A percentile compares a stretch with the other conserved stretches of the same genome.
phyloP scores from a whole-genome alignment of 2,113 vertebrate genomes.

The Hylia prasina region DNA sequence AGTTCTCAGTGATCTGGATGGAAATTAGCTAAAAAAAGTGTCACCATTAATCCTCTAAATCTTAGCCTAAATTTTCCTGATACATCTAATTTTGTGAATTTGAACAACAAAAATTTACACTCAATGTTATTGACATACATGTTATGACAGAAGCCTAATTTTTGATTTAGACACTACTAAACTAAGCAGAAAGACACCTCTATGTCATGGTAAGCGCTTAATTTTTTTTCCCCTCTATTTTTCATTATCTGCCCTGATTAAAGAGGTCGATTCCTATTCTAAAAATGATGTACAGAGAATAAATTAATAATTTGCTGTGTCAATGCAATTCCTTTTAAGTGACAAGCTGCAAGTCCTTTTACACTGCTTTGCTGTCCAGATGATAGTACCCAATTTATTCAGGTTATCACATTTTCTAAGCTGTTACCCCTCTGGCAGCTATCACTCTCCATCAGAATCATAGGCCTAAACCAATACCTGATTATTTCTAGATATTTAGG shows the following conservation, averaged over 20 bases:
- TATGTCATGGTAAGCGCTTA: neutral
- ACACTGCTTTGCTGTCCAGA: neutral
- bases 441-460: neutral
- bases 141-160: neutral
- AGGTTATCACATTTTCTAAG: neutral
- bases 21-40: neutral
- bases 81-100: neutral
- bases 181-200: neutral
- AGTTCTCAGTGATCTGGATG: neutral
- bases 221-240: neutral
- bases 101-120: neutral
- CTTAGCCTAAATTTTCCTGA: neutral
- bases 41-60: neutral
- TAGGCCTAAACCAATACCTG: neutral
- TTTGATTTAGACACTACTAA: neutral
- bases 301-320: neutral
- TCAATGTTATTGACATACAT: neutral
- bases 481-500: neutral
- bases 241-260: neutral
- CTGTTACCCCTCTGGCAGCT: neutral
- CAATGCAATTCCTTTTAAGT: neutral
- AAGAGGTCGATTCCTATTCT: neutral
- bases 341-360: neutral
- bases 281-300: neutral
- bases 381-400: neutral